Evolutionary conservation across 2,113 vertebrate genomes (phyloP), one percentile per base, ranked within the genome.

Genomic region (Cairina moschata): DNA sequence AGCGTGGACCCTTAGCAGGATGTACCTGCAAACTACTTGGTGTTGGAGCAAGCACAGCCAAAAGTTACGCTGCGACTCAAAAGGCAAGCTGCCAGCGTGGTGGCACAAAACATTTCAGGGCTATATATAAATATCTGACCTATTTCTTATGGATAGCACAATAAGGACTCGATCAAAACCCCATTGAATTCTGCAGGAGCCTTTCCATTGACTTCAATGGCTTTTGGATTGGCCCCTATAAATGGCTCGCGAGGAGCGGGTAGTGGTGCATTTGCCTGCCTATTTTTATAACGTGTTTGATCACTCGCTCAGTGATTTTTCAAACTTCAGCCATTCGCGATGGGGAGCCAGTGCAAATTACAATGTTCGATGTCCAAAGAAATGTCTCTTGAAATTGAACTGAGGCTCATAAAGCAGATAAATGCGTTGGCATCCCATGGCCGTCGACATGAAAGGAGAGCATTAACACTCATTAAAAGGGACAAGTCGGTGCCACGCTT

Each of bases 401-500:
- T 29, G 91, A 77, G 94, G 46, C 21, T 59, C 96, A 84, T 96
- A 94, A 97, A 92, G 9, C 89, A 96, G 95, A 95, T 83, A 34
- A 95, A 97, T 95, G 96, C 21, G 82, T 95, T 95, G 92, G 92
- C 94, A 86, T 95, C 87, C 87, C 90, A 34, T 69, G 91, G 94
- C 89, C 76, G 1, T 67, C 11, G 67, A 65, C 88, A 93, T 90
- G 95, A 94, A 96, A 91, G 95, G 91, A 80, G 86, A 95, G 29
- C 94, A 93, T 97, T 95, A 97, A 89, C 90, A 84, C 93, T 97
- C 96, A 96, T 97, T 97, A 97, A 97, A 95, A 97, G 90, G 94
- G 93, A 97, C 93, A 65, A 86, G 90, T 2, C 73, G 44, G 92
- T 88, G 79, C 95, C 94, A 89, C 2, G 11, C 68, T 96, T 84